These are phyloP conservation scores for Pterocles burchelli DNA, from an alignment of 2,113 vertebrate species.

Conservation along the genomic window DNA sequence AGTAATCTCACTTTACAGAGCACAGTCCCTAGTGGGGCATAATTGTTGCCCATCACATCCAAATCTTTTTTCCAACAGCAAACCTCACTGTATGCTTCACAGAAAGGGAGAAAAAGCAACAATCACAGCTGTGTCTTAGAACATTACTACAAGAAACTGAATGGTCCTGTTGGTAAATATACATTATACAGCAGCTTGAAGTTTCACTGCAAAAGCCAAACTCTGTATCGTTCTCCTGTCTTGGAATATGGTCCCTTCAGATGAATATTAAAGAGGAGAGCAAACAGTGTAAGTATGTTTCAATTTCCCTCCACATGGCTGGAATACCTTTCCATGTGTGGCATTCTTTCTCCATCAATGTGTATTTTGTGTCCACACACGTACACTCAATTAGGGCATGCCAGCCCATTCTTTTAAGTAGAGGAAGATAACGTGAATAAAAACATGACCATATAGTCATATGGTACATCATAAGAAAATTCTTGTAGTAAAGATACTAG, in stretches of 20 bases:
- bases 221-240: not conserved
- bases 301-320: not conserved
- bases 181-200: fast-evolving
- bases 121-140: not conserved
- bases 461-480: not conserved
- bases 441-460: fast-evolving
- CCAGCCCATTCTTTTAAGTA: not conserved
- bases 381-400: not conserved
- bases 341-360: not conserved
- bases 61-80: not conserved
- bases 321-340: not conserved
- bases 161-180: not conserved
- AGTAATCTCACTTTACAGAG: not conserved
- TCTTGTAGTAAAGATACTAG: not conserved
- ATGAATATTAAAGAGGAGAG: not conserved
- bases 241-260: not conserved
- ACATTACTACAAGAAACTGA: not conserved
- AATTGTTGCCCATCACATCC: not conserved
- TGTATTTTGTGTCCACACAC: not conserved
- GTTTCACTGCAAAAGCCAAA: not conserved
- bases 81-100: not conserved
- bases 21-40: not conserved
- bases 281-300: not conserved
- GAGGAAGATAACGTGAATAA: not conserved
- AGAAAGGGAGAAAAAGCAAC: not conserved